Evolutionary conservation across 2,888 invertebrate genomes (phyloP), one percentile per base, ranked within the genome.

Genomic region (Pyrrhia umbra): DNA sequence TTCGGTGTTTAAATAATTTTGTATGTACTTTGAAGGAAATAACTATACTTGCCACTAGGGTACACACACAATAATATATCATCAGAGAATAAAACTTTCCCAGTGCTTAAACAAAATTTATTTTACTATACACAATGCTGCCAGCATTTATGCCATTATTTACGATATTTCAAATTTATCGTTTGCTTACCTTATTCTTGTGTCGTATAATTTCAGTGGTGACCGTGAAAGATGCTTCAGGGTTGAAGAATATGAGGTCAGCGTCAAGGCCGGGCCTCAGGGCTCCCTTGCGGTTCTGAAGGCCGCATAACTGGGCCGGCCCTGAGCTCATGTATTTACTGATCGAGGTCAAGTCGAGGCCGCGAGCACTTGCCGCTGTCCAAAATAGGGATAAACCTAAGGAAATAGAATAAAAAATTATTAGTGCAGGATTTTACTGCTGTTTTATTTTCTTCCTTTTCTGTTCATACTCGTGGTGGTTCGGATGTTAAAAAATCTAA

Each of bases 221-320:
- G 8, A 97, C 96, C 42, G 88, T 87, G 78, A 96, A 96, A 23
- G 92, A 91, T 46, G 95, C 95, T 3, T 96, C 95, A 0, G 97
- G 96, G 86, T 97, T 95, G 94, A 97, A 97, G 70, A 97, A 95
- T 52, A 97, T 96, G 46, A 97, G 95, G 84, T 97, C 97, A 0
- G 97, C 97, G 81, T 97, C 97, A 54, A 95, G 95, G 5, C 96
- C 97, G 5, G 92, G 91, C 47, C 92, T 90, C 25, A 97, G 88
- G 61, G 95, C 92, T 0, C 97, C 97, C 86, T 97, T 97, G 2
- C 91, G 88, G 15, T 93, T 81, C 58, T 96, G 93, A 18, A 97
- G 87, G 0, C 96, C 96, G 71, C 96, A 96, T 2, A 97, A 87
- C 66, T 92, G 89, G 0, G 97, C 96, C 0, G 97, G 96, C 20